Evolutionary conservation across 2,113 vertebrate genomes (phyloP).

Genomic region (Cephalopterus ornatus): DNA sequence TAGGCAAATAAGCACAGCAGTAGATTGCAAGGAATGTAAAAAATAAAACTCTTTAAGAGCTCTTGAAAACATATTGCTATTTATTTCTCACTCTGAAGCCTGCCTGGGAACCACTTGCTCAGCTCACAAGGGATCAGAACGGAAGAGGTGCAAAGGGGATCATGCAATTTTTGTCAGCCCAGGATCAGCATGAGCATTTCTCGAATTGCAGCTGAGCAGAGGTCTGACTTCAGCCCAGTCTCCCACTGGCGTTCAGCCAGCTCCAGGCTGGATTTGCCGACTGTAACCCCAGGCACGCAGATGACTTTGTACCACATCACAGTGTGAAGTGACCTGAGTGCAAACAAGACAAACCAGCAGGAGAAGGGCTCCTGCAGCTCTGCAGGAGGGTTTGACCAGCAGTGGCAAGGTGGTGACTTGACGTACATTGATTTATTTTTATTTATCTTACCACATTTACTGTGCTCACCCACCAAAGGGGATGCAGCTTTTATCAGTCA

Average conservation of each 20-base stretch:
- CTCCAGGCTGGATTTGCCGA: neutral
- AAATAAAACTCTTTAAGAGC: conserved; percentile 42
- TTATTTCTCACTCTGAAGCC: conserved; percentile 26
- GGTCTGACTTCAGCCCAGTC: neutral
- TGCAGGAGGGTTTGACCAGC: neutral
- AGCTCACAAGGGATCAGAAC: neutral
- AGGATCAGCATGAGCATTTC: neutral
- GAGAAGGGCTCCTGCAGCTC: neutral
- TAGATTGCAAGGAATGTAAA: conserved; percentile 33
- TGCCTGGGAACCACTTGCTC: neutral
- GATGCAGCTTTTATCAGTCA: neutral
- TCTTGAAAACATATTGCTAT: conserved; percentile 36
- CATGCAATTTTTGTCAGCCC: neutral
- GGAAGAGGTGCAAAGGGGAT: neutral
- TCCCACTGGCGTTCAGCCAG: neutral
- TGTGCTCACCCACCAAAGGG: neutral
- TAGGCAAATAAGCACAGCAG: conserved; percentile 71
- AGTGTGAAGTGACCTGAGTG: neutral
- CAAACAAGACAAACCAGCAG: neutral
- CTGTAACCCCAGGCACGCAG: neutral
- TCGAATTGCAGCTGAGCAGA: neutral
- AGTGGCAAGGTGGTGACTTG: neutral
- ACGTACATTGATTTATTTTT: neutral
- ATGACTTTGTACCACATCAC: neutral
- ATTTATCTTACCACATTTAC: neutral